Evolutionary conservation across 2,888 invertebrate species (phyloP), one percentile per base, ranked within the genome.

Genomic region (Gandaritis pyraliata): DNA sequence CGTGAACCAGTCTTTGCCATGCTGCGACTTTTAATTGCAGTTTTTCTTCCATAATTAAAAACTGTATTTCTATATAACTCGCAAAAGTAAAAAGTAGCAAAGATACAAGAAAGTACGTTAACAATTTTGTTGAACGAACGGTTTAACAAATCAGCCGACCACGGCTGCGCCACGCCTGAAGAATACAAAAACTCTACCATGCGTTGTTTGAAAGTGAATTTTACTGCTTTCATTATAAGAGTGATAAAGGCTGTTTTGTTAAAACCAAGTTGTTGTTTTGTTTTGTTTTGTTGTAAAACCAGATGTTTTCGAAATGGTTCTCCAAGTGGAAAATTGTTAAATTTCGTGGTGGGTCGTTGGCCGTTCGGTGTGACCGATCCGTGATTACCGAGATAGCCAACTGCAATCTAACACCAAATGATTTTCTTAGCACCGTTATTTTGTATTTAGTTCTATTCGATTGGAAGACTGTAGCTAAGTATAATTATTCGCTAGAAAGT

Each of bases 271-370:
- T n/a, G n/a, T n/a, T n/a, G n/a, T n/a, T n/a, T n/a, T n/a, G n/a
- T n/a, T n/a, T n/a, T n/a, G n/a, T n/a, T n/a, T n/a, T n/a, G n/a
- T n/a, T n/a, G 76, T 0, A 23, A 3, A 23, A 2, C 76, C 85
- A 87, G 85, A 82, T 86, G 85, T 87, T 88, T 87, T 84, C 80
- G 81, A 87, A 87, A 87, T 83, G 80, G 73, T 75, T 77, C 76
- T 76, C 74, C 74, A 73, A 82, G 83, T 88, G 85, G 87, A 89
- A 90, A 90, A 89, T 89, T 82, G 83, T 80, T 78, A 79, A 81
- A 85, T 86, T 87, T 88, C 81, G 81, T 82, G 78, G 79, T 76
- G 77, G 85, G 83, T 88, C 86, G 82, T 75, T 82, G 87, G 72
- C 86, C 87, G 79, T 78, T 81, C 74, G 61, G 76, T 83, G 81